Evolutionary conservation across 2,888 invertebrate species (phyloP).

Genomic region (Rhyacophila evoluta): DNA sequence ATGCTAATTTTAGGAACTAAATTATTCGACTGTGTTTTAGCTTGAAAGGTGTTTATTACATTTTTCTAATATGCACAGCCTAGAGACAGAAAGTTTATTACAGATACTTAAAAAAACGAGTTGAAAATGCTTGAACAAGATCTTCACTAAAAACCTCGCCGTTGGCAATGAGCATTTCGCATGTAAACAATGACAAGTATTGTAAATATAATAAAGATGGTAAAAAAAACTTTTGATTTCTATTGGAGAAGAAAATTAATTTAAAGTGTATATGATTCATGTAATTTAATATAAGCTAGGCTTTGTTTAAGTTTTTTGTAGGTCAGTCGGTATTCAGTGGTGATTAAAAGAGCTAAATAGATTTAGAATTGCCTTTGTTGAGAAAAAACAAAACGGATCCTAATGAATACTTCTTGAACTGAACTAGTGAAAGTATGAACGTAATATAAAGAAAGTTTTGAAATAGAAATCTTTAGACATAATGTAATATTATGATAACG

Average conservation of each 20-base stretch:
- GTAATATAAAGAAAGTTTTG: background rate
- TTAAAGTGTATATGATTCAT: background rate
- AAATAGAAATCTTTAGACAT: too few relatives aligned
- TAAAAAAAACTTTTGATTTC: constrained; percentile 1
- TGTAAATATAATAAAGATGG: background rate
- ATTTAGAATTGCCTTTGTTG: background rate
- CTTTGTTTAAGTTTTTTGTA: background rate
- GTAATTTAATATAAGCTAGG: background rate
- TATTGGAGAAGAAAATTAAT: background rate
- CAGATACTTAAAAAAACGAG: background rate
- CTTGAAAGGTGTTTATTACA: too few relatives aligned
- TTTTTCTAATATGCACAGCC: background rate
- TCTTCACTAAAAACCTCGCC: background rate
- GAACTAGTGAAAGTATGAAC: background rate
- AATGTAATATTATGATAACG: too few relatives aligned
- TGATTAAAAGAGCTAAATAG: background rate
- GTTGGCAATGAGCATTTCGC: background rate
- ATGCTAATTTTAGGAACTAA: too few relatives aligned
- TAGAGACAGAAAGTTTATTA: constrained; percentile 2
- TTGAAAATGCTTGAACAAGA: background rate
- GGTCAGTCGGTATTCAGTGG: background rate
- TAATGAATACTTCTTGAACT: background rate
- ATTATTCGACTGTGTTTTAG: too few relatives aligned
- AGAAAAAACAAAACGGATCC: background rate
- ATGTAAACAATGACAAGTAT: constrained; percentile 7